A percentile compares a stretch with the other conserved stretches of the same genome.
Evolutionary conservation across 2,797 vertebrate species (phyloP).

Genomic region (Dicrostonyx torquatus): DNA sequence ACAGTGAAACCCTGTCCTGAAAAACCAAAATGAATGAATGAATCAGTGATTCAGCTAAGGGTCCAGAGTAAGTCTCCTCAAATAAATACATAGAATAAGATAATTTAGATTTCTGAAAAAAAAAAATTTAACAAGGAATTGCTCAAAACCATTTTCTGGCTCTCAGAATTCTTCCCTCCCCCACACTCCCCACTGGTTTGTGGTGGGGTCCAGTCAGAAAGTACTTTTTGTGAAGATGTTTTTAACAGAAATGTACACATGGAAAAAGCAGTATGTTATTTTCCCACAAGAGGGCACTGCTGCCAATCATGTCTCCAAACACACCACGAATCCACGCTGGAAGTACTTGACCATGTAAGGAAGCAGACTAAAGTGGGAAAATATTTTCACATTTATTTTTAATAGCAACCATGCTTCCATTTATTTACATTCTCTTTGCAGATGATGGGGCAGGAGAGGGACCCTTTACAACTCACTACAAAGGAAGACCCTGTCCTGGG

Average conservation of each 20-base stretch:
- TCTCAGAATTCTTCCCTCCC: not conserved
- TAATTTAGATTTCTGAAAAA: not conserved
- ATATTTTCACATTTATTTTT: constrained; percentile 41
- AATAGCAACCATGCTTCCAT: constrained; percentile 38
- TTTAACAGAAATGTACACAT: constrained; percentile 21
- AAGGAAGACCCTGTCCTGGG: not conserved
- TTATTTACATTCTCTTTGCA: constrained; percentile 50
- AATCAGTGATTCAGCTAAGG: not conserved
- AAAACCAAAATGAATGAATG: not conserved
- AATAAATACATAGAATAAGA: not conserved
- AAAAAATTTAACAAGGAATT: not conserved
- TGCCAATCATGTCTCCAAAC: constrained; percentile 1
- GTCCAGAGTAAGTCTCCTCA: not conserved
- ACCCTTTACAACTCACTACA: not conserved
- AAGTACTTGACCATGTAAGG: constrained; percentile 42
- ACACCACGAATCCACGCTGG: not conserved
- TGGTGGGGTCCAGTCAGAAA: not conserved
- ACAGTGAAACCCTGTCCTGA: not conserved
- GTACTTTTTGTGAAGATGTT: not conserved
- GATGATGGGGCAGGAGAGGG: not conserved
- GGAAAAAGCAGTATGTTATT: not conserved
- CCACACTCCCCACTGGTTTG: not conserved
- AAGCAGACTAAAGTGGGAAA: constrained; percentile 13
- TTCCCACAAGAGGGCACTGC: constrained; percentile 75
- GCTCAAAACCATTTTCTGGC: not conserved